A percentile compares a stretch with the other conserved stretches of the same genome.
Conservation (phyloP, 2,888 invertebrate genomes). For the Imbricaverruca yamaguchii region DNA sequence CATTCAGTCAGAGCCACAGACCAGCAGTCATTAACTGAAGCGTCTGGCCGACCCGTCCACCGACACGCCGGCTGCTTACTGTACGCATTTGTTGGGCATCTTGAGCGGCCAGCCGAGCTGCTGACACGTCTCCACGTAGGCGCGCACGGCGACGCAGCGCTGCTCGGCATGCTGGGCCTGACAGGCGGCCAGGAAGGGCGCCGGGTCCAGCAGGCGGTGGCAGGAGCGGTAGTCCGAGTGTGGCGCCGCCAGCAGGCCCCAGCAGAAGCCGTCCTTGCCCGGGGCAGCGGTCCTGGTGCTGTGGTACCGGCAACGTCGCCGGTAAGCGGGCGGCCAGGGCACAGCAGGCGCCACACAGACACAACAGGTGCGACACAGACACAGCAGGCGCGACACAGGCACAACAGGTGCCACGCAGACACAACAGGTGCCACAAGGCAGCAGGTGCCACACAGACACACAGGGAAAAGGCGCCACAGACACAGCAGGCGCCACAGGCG, state of each 20-base stretch:
- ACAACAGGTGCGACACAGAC: no score
- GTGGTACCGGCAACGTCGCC: background rate
- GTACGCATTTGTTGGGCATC: slow-evolving; percentile 70
- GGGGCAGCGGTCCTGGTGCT: background rate
- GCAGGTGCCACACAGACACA: no score
- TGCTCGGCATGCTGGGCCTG: slow-evolving; percentile 33
- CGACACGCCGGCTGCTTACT: slow-evolving; percentile 48
- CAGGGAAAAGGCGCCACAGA: no score
- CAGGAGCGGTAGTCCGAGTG: background rate
- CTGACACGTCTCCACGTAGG: slow-evolving; percentile 71
- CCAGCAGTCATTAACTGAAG: no score
- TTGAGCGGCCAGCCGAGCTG: slow-evolving; percentile 64
- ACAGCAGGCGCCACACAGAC: no score
- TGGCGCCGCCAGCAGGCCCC: background rate
- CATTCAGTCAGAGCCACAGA: no score
- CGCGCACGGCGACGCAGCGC: slow-evolving; percentile 66
- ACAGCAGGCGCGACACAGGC: no score
- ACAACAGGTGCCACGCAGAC: no score
- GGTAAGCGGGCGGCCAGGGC: no score
- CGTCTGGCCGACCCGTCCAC: no score
- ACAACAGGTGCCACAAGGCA: no score
- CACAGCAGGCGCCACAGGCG: no score
- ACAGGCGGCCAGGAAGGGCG: slow-evolving; percentile 43
- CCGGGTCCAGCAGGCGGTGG: slow-evolving; percentile 38
- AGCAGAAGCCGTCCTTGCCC: background rate